phyloP scores from a whole-genome alignment of 2,113 vertebrate species.

The Ochotona princeps region DNA sequence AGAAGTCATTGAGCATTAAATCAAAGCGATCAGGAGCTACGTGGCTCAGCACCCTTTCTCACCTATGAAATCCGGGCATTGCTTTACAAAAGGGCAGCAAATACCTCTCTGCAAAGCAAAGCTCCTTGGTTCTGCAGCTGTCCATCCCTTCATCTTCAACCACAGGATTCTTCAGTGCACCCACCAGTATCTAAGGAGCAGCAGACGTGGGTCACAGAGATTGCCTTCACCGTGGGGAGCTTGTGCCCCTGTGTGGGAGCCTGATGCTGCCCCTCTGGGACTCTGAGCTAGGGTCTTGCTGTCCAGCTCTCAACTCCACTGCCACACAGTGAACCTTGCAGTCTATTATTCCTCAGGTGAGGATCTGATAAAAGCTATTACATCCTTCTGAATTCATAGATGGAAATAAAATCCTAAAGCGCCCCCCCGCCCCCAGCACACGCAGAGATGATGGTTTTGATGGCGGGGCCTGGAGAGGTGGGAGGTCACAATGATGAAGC shows the following conservation, averaged over 20 bases:
- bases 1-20: background rate
- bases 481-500: too few species aligned
- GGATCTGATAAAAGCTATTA: background rate
- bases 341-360: too few species aligned
- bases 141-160: background rate
- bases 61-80: background rate
- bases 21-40: background rate
- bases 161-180: background rate
- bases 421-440: too few species aligned
- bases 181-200: background rate
- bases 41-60: background rate
- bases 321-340: background rate
- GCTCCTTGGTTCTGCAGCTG: background rate
- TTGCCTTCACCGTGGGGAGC: background rate
- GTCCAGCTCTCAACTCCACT: background rate
- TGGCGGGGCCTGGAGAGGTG: background rate
- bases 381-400: too few species aligned
- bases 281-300: too few species aligned
- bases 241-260: background rate
- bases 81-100: background rate
- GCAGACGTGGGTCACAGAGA: background rate
- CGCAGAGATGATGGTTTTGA: background rate
- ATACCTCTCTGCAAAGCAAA: background rate
- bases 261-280: background rate
- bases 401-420: background rate